A percentile compares a stretch with the other conserved stretches of the same genome.
phyloP scores from a whole-genome alignment of 92 coral and sea anemone genomes.

The Umimayanthus chanpuru region DNA sequence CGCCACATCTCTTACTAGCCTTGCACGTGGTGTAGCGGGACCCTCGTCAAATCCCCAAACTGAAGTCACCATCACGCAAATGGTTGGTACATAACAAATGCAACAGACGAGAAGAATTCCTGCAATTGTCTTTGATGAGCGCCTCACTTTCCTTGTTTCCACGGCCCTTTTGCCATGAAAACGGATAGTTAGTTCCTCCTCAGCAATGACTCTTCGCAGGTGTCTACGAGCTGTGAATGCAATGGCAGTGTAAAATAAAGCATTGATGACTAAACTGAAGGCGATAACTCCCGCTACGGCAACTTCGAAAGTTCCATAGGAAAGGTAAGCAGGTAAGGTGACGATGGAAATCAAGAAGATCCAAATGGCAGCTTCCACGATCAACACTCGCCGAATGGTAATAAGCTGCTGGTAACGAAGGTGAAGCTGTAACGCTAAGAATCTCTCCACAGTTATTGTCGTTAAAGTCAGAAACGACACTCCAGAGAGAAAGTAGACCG shows the following conservation, averaged over 20 bases:
- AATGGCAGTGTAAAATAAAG: constrained; percentile 14
- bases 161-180: constrained; percentile 29
- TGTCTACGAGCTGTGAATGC: constrained; percentile 17
- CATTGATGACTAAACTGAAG: constrained; percentile 15
- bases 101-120: constrained; percentile 27
- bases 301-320: constrained; percentile 4
- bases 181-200: constrained; percentile 6
- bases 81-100: constrained; percentile 11
- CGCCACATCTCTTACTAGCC: constrained; percentile 13
- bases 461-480: constrained; percentile 54
- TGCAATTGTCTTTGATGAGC: constrained; percentile 20
- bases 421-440: constrained; percentile 45
- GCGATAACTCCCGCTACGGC: constrained; percentile 9
- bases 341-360: not conserved
- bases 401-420: constrained; percentile 44
- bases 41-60: not conserved
- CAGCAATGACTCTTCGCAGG: constrained; percentile 11
- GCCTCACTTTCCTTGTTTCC: constrained; percentile 18
- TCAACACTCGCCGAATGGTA: constrained; percentile 39
- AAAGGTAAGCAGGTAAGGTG: not conserved
- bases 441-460: constrained; percentile 55
- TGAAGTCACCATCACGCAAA: constrained; percentile 25
- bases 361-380: constrained; percentile 38
- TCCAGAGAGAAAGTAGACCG: constrained; percentile 32
- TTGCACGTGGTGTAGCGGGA: not conserved